Base-by-base conservation (phyloP, 1,140 invertebrate genomes). In the Danaus melanippus region DNA sequence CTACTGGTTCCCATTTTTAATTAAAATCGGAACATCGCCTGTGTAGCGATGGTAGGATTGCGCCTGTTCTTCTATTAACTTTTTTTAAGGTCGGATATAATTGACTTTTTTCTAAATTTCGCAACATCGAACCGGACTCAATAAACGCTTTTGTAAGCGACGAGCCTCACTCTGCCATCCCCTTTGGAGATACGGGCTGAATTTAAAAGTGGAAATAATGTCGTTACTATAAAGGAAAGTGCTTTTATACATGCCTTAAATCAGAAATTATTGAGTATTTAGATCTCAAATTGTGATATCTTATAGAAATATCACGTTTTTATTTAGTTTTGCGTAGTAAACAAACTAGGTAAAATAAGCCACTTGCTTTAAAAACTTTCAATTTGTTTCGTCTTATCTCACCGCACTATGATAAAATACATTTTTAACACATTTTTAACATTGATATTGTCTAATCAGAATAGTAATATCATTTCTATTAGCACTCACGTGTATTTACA, bases 81-180 rank as follows among this genome's bases (percentile, higher is more conserved):
- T 60, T 60, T 32, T 60, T 50, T 56, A 49, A 50, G 49, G 53
- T 48, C 43, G 42, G 47, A 46, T 53, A 55, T 48, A 51, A 43
- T 55, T 40, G 43, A 12, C 52, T 55, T 55, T 58, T 32, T 45
- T 53, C 46, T 47, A 53, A 51, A 60, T 53, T 58, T 58, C 67
- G 65, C 60, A 59, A 77, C 70, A 75, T 76, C 71, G 64, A 51
- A 57, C 56, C 45, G 65, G 74, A 77, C 65, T 69, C 67, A 74
- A 79, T 78, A 80, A 78, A 71, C 69, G 63, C 67, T 77, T 78
- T 79, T 76, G 64, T 74, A 56, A 58, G 59, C 67, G 67, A 66
- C 69, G 69, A 72, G 59, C 67, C 66, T 71, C 66, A 60, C 65
- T 71, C 68, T 74, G 74, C 72, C 66, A 67, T 66, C 57, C 74